A percentile compares a stretch with the other conserved stretches of the same genome.
These are phyloP conservation scores for Xylocampa areola DNA, from an alignment of 2,888 invertebrate species.

Conservation along the genomic window DNA sequence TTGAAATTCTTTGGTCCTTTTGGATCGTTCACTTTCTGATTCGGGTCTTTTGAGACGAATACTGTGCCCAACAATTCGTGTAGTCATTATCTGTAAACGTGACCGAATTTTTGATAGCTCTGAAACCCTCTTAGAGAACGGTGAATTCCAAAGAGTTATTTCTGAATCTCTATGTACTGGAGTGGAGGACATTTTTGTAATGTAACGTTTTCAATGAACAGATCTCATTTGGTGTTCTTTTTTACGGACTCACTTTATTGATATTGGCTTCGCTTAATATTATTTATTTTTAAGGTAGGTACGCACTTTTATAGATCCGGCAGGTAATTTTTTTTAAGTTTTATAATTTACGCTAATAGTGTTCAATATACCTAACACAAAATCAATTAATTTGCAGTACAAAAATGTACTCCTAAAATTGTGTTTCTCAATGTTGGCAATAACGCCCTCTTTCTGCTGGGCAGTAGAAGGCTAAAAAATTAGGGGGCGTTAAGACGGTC, in stretches of 20 bases:
- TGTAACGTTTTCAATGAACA: conserved; percentile 13
- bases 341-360: too few relatives aligned
- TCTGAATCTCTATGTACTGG: conserved; percentile 27
- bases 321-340: too few relatives aligned
- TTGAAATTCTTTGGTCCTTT: conserved; percentile 46
- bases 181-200: conserved; percentile 21
- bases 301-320: too few relatives aligned
- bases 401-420: too few relatives aligned
- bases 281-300: too few relatives aligned
- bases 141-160: conserved; percentile 42
- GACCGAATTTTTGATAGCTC: conserved; percentile 45
- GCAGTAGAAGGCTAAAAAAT: too few relatives aligned
- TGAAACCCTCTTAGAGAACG: conserved; percentile 39
- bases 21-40: conserved; percentile 43
- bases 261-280: too few relatives aligned
- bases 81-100: conserved; percentile 62
- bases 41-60: conserved; percentile 39
- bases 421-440: too few relatives aligned
- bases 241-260: background rate
- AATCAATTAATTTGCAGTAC: too few relatives aligned
- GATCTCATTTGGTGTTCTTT: background rate
- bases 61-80: conserved; percentile 55
- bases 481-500: too few relatives aligned
- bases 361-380: too few relatives aligned
- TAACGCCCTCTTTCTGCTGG: too few relatives aligned